phyloP scores from a whole-genome alignment of 2,113 vertebrate species.

The Microcebus murinus region DNA sequence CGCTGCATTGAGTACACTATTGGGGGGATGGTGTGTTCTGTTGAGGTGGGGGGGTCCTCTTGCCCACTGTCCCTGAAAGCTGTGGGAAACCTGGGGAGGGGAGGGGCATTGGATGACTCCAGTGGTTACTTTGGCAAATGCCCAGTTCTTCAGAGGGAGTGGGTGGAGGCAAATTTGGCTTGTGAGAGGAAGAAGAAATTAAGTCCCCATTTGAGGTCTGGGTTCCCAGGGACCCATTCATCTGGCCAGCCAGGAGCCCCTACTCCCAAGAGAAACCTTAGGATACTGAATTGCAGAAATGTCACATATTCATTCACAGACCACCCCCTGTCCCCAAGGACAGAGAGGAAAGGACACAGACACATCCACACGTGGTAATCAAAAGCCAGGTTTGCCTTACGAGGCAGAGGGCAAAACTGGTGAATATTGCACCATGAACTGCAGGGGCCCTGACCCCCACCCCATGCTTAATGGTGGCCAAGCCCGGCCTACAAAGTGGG shows the following conservation, averaged over 20 bases:
- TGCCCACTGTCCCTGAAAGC: constrained; percentile 65
- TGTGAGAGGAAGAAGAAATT: constrained; percentile 68
- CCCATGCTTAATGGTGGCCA: background rate
- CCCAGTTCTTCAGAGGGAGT: constrained; percentile 67
- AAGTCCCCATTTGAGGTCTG: constrained; percentile 59
- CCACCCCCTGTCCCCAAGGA: constrained; percentile 2
- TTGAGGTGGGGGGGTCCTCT: background rate
- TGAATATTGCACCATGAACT: constrained; percentile 61
- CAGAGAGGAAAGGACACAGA: constrained; percentile 35
- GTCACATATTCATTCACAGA: constrained; percentile 62
- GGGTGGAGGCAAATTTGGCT: constrained; percentile 76
- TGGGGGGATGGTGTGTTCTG: background rate
- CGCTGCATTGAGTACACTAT: background rate
- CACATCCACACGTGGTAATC: constrained; percentile 44
- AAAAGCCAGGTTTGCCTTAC: constrained; percentile 63
- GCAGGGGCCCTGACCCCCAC: constrained; percentile 27
- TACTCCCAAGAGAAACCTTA: constrained; percentile 41
- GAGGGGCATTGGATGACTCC: constrained; percentile 64
- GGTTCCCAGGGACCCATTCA: constrained; percentile 63
- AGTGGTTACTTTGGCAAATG: constrained; percentile 79
- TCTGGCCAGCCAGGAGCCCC: constrained; percentile 69
- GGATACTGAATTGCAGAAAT: constrained; percentile 62
- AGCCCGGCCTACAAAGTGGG: background rate
- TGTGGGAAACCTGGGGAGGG: constrained; percentile 60
- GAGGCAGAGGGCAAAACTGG: constrained; percentile 69